Conservation (phyloP, 2,797 vertebrate species). For the Anguilla megastoma region DNA sequence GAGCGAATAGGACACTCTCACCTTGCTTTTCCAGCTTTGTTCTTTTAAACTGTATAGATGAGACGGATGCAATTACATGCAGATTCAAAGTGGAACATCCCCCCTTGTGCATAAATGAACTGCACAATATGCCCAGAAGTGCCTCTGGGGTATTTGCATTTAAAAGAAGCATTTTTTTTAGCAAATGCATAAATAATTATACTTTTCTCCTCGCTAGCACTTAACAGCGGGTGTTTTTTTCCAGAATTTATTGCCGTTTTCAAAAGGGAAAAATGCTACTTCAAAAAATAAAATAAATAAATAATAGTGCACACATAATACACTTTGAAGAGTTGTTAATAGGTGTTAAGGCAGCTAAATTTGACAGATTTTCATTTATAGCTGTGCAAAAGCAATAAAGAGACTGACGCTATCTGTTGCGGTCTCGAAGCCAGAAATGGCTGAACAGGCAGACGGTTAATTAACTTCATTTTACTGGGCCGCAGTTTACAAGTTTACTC, state of each 20-base stretch:
- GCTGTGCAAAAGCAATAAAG: background rate
- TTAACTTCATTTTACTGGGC: background rate
- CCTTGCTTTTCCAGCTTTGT: conserved; percentile 45
- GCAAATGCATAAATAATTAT: conserved; percentile 54
- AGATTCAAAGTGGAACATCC: conserved; percentile 54
- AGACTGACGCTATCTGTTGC: conserved; percentile 5
- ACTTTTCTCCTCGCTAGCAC: conserved; percentile 43
- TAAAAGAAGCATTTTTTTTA: conserved; percentile 56
- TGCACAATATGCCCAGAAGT: conserved; percentile 53
- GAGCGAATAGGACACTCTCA: conserved; percentile 43
- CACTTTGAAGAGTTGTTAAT: conserved; percentile 22
- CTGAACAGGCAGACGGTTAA: background rate
- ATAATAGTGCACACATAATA: conserved; percentile 12
- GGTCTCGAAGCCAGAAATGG: background rate
- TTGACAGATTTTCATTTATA: conserved; percentile 17
- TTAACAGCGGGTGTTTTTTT: conserved; percentile 54
- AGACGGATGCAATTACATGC: conserved; percentile 54
- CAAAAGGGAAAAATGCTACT: conserved; percentile 55
- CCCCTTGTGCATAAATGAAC: conserved; percentile 58
- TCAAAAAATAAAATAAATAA: conserved; percentile 42
- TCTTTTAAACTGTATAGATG: conserved; percentile 40
- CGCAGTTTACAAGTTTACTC: background rate
- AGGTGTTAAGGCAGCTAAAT: conserved; percentile 17
- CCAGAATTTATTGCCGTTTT: conserved; percentile 50
- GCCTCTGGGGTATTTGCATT: conserved; percentile 65